Conservation (phyloP, 2,888 invertebrate genomes). For the Lycocerus yunnanus region DNA sequence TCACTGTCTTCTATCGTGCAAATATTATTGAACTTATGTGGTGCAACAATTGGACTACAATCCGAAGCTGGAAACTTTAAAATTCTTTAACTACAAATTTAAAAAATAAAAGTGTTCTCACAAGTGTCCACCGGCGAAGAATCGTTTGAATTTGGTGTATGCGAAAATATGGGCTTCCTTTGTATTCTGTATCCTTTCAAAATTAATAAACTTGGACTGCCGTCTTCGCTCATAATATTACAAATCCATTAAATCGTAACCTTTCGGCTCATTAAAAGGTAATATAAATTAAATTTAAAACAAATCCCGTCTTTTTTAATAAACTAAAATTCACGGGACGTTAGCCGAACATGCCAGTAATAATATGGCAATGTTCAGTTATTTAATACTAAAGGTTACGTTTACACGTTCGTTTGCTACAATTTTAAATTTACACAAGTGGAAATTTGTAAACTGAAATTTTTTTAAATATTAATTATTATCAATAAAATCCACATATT, state of each 20-base stretch:
- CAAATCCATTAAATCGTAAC: constrained; percentile 44
- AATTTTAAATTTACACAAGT: too few species aligned
- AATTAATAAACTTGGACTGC: constrained; percentile 65
- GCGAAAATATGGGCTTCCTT: constrained; percentile 59
- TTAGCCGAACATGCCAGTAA: not conserved
- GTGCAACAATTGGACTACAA: constrained; percentile 21
- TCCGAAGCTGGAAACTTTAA: constrained; percentile 37
- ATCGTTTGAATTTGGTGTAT: constrained; percentile 32
- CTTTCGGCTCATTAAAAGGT: not conserved
- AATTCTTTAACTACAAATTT: not conserved
- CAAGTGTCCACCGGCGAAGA: not conserved
- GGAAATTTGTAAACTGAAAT: not conserved
- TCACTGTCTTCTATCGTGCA: not conserved
- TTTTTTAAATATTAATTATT: not conserved
- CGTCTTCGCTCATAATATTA: constrained; percentile 53
- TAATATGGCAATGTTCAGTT: not conserved
- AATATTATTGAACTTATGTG: not conserved
- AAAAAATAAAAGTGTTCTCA: not conserved
- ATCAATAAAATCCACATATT: not conserved
- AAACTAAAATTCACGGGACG: not conserved
- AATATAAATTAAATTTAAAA: not conserved
- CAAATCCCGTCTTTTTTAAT: not conserved
- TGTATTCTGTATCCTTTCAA: constrained; percentile 72
- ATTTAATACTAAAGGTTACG: not conserved
- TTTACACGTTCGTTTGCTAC: not conserved